These are phyloP conservation scores for Grallaria varia DNA, from an alignment of 2,113 vertebrate species.

Conservation along the genomic window DNA sequence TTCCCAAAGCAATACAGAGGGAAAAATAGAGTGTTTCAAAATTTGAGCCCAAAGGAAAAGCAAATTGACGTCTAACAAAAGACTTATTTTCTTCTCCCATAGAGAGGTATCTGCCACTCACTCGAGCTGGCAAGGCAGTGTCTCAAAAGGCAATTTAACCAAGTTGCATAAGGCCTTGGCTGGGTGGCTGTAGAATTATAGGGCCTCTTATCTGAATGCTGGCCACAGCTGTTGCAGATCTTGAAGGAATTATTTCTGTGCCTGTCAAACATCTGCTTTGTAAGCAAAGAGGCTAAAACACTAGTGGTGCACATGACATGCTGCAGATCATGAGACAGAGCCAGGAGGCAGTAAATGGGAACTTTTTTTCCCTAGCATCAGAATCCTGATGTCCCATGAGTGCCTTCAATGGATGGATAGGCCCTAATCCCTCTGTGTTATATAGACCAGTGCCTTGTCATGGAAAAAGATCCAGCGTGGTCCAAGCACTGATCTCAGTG, in stretches of 20 bases:
- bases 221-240: constrained; percentile 56
- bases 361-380: neutral
- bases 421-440: neutral
- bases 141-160: constrained; percentile 59
- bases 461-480: neutral
- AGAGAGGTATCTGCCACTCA: constrained; percentile 60
- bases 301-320: neutral
- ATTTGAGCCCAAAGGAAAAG: constrained; percentile 46
- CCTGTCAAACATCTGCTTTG: constrained; percentile 61
- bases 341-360: neutral
- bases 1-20: neutral
- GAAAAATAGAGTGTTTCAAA: constrained; percentile 43
- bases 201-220: constrained; percentile 60
- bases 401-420: neutral
- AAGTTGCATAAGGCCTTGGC: constrained; percentile 62
- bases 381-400: neutral
- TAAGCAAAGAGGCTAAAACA: constrained; percentile 39
- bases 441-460: neutral
- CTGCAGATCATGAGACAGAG: neutral
- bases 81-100: constrained; percentile 22
- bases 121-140: constrained; percentile 52
- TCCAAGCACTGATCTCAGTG: constrained; percentile 24
- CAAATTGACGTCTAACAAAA: constrained; percentile 22
- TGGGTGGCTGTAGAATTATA: constrained; percentile 32
- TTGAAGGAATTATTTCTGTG: constrained; percentile 62